Evolutionary conservation across 2,888 invertebrate species (phyloP), one percentile per base, ranked within the genome.

Genomic region (Bursaphelenchus okinawaensis): DNA sequence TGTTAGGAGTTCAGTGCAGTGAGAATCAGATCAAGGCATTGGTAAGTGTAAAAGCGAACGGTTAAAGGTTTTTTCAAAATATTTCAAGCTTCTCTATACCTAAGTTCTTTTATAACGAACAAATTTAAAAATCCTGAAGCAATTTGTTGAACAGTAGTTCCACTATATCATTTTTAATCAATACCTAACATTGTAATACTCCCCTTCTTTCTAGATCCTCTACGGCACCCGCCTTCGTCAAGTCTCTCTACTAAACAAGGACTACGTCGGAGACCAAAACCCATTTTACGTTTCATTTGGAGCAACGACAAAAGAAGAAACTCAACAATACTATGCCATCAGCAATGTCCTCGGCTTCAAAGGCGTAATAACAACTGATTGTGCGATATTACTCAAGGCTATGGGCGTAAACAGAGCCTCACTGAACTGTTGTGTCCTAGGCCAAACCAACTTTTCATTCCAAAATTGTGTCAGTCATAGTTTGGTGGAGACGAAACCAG

Each of bases 351-450:
- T 73, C 50, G 69, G 61, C 12, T 71, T 74, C 58, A 74, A 67
- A 62, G 69, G 74, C 7, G 55, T 75, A 7, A 63, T 76, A 3
- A 58, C 69, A 6, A 61, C 60, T 6, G 65, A 68, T 19, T 66
- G 65, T 26, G 66, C 65, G 6, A 51, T 77, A 22, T 62, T 72
- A 0, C 63, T 76, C 4, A 60, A 68, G 4, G 64, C 72, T 0
- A 65, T 77, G 7, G 76, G 76, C 0, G 62, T 68, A 26, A 70
- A 71, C 27, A 59, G 70, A 19, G 61, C 62, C 16, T 77, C 72
- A 8, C 40, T 76, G 16, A 68, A 72, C 1, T 69, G 75, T 52
- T 63, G 65, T n/a, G 26, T 55, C 40, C 64, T 22, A 24, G 55
- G 12, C 22, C 55, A 57, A 16, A 59, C 51, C 12, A n/a, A 66